These are phyloP conservation scores for Syrrhaptes paradoxus DNA, from an alignment of 2,113 vertebrate genomes.

Conservation along the genomic window DNA sequence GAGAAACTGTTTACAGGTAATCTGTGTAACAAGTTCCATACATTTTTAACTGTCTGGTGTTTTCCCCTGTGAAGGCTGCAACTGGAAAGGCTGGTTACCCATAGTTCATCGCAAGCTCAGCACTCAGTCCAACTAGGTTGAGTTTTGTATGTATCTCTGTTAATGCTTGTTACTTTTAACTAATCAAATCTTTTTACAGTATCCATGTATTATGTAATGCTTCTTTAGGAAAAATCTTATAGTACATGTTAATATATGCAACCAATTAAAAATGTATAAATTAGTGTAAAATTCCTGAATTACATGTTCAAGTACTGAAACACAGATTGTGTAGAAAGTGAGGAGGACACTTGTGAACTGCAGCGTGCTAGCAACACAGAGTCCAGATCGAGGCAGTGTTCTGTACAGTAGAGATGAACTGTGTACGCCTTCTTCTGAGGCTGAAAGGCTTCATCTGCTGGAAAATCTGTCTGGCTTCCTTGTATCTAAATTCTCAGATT, in stretches of 20 bases:
- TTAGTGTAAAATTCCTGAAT: slow-evolving; percentile 83
- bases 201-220: slow-evolving; percentile 90
- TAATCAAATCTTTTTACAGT: slow-evolving; percentile 90
- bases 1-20: slow-evolving; percentile 81
- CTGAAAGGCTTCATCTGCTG: slow-evolving; percentile 71
- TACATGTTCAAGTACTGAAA: slow-evolving; percentile 78
- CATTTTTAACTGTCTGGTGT: slow-evolving; percentile 79
- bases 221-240: slow-evolving; percentile 85
- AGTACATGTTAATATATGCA: slow-evolving; percentile 89
- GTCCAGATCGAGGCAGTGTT: slow-evolving; percentile 74
- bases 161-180: slow-evolving; percentile 95
- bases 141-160: slow-evolving; percentile 85
- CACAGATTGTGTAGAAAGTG: slow-evolving; percentile 73
- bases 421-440: slow-evolving; percentile 66
- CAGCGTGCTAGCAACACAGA: slow-evolving; percentile 51
- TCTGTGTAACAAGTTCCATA: slow-evolving; percentile 78
- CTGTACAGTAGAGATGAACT: slow-evolving; percentile 75
- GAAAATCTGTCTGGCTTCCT: slow-evolving; percentile 66
- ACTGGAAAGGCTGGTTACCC: slow-evolving; percentile 79
- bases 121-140: slow-evolving; percentile 76
- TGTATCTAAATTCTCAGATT: slow-evolving; percentile 72
- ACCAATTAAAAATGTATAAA: slow-evolving; percentile 88
- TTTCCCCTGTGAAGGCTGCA: slow-evolving; percentile 76
- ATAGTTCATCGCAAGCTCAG: slow-evolving; percentile 77
- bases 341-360: slow-evolving; percentile 70